A percentile compares a stretch with the other conserved stretches of the same genome.
Conservation (phyloP, 2,113 vertebrate species). For the Hemicordylus capensis region DNA sequence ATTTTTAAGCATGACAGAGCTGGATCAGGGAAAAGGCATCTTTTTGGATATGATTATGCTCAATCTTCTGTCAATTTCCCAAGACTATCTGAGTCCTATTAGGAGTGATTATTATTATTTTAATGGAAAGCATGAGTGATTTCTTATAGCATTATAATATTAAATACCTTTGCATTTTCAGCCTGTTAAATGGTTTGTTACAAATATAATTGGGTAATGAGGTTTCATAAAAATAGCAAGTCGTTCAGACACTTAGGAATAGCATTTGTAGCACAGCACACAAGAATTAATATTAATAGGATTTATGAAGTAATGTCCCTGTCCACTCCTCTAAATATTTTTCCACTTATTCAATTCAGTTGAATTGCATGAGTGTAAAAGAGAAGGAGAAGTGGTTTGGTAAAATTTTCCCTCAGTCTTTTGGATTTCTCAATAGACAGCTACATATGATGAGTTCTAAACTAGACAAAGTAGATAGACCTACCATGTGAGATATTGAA, state of each 20-base stretch:
- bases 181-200: constrained; percentile 25
- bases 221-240: constrained; percentile 15
- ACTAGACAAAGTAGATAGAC: not conserved
- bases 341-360: constrained; percentile 34
- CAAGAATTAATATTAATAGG: constrained; percentile 46
- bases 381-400: constrained; percentile 16
- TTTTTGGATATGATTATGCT: not conserved
- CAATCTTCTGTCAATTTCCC: not conserved
- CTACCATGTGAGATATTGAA: not conserved
- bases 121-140: constrained; percentile 24
- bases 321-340: constrained; percentile 44
- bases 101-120: not conserved
- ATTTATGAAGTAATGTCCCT: constrained; percentile 9
- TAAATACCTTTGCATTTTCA: constrained; percentile 47
- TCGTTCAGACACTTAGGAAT: constrained; percentile 45
- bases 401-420: constrained; percentile 23
- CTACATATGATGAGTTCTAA: not conserved
- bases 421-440: not conserved
- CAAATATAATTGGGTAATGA: constrained; percentile 56
- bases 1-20: too few species aligned
- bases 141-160: constrained; percentile 55
- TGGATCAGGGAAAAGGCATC: not conserved
- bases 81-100: not conserved
- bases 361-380: constrained; percentile 16
- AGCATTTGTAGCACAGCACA: constrained; percentile 27